Evolutionary conservation across 2,888 invertebrate species (phyloP), one percentile per base, ranked within the genome.

Genomic region (Oscheius myriophilus): DNA sequence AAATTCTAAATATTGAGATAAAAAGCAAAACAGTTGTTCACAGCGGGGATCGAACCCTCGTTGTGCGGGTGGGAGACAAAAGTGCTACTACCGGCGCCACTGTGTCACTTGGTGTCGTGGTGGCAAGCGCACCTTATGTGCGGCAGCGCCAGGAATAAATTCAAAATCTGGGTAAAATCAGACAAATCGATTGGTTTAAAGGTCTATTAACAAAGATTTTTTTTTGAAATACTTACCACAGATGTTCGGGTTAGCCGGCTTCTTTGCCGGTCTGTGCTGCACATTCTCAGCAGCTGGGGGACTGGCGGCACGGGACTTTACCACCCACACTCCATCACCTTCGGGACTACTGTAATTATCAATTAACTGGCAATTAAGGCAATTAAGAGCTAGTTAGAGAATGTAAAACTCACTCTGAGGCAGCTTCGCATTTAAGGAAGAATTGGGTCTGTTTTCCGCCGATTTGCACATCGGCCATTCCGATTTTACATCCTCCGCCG

Each of bases 391-490:
- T n/a, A 18, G 33, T 4, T 25, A 42, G 45, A 64, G 11, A 14
- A 54, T 49, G 14, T n/a, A n/a, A n/a, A 18, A 71, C 82, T 78
- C 59, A 84, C 82, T 84, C 85, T 33, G 80, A 76, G 46, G 78
- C 78, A 11, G 81, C 71, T 68, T 85, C 85, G 69, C 85, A 85
- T 57, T 83, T 83, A 52, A 85, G 71, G 78, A 81, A 85, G 67
- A 85, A 85, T 69, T 85, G 84, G 26, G 85, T 85, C 71, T 86
- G 83, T 66, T 85, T 85, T 55, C 85, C 85, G 46, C 85, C 85
- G 64, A 85, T 85, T 57, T 85, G 82, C 7, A 85, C 84, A 73
- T 85, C 85, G 21, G 81, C 77, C 18, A 83, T 79, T 18, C 82
- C 83, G 21, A 83, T 73, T 66, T 82, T 82, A 71, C 85, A 85